These are phyloP conservation scores for Choloepus didactylus DNA, from an alignment of 2,797 vertebrate species.

Conservation along the genomic window DNA sequence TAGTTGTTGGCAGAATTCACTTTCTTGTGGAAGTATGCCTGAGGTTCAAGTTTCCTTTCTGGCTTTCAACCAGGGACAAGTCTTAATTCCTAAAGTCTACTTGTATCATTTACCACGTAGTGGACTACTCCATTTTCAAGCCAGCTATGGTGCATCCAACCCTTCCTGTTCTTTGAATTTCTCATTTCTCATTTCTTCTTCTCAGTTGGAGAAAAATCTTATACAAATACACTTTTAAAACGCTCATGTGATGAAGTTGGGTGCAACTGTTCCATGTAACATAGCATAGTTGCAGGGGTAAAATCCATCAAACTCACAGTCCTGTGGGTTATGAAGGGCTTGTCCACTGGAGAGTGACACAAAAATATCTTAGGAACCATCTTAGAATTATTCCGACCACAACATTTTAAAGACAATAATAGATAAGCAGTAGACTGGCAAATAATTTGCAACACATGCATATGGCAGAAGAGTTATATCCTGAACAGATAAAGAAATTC, in stretches of 20 bases:
- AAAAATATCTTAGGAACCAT: neutral
- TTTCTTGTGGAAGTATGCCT: neutral
- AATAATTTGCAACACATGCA: neutral
- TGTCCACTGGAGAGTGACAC: neutral
- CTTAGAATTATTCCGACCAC: neutral
- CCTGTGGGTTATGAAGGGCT: neutral
- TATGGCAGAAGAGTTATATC: neutral
- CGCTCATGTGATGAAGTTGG: neutral
- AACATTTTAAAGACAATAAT: neutral
- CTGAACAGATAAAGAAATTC: neutral
- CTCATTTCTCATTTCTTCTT: neutral
- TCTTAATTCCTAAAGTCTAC: neutral
- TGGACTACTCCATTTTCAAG: neutral
- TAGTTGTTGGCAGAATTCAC: neutral
- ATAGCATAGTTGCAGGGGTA: neutral
- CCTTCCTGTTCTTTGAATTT: neutral
- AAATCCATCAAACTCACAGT: neutral
- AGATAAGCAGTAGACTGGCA: neutral
- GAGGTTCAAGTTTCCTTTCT: neutral
- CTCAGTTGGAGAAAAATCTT: neutral
- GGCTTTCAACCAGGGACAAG: neutral
- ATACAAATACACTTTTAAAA: neutral
- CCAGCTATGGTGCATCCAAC: neutral
- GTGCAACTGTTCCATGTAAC: neutral
- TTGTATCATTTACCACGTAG: neutral